These are phyloP conservation scores for Hirtodrosophila duncani DNA, from an alignment of 2,888 invertebrate species.

Conservation along the genomic window DNA sequence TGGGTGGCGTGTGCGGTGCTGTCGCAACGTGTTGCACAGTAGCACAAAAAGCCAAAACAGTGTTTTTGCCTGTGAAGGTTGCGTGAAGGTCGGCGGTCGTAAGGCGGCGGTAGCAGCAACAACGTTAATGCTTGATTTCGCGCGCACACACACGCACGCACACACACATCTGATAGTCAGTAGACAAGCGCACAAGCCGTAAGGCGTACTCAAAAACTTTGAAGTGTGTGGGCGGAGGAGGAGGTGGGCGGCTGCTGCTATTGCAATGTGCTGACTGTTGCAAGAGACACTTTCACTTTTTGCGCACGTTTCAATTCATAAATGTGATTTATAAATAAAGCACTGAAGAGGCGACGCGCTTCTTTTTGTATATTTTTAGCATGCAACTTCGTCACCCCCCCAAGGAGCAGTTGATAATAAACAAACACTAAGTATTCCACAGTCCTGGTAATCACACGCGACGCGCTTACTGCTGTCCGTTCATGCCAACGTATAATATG, in stretches of 20 bases:
- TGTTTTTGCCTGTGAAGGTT: conserved; percentile 71
- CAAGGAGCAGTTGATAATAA: too few relatives aligned
- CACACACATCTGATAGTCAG: neutral
- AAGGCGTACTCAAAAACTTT: conserved; percentile 16
- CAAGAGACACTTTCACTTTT: conserved; percentile 49
- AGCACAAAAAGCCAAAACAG: conserved; percentile 11
- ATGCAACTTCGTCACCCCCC: too few relatives aligned
- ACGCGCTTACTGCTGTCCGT: too few relatives aligned
- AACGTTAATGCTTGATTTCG: conserved; percentile 1
- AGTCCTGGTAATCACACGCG: too few relatives aligned
- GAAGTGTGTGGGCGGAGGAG: conserved; percentile 13
- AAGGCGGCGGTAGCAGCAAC: conserved; percentile 5
- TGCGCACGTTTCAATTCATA: conserved; percentile 45
- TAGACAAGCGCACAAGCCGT: conserved; percentile 1
- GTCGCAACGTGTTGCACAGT: conserved; percentile 42
- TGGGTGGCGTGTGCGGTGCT: conserved; percentile 23
- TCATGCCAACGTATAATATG: too few relatives aligned
- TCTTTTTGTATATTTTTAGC: conserved; percentile 11
- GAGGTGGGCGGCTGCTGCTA: neutral
- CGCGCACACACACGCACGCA: conserved; percentile 22
- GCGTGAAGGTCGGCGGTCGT: conserved; percentile 76
- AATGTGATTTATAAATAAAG: conserved; percentile 23
- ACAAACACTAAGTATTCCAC: too few relatives aligned
- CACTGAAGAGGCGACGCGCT: too few relatives aligned
- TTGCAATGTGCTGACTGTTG: conserved; percentile 12